Conservation (phyloP, 2,888 invertebrate genomes). For the Slavum lentiscoides region DNA sequence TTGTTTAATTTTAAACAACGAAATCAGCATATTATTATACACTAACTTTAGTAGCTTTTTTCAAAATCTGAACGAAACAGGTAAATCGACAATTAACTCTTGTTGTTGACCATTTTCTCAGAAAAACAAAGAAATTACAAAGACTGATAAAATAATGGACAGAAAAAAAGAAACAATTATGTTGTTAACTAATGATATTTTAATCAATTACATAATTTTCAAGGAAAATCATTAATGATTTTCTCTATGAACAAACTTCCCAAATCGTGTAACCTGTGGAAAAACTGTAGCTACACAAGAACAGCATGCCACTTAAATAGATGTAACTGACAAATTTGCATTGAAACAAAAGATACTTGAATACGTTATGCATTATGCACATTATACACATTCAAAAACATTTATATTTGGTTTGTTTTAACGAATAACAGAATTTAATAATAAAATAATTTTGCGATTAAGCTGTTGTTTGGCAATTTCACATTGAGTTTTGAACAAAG, state of each 20-base stretch:
- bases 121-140: slow-evolving; percentile 58
- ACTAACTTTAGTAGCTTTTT: slow-evolving; percentile 60
- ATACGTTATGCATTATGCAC: slow-evolving; percentile 19
- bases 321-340: slow-evolving; percentile 21
- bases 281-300: slow-evolving; percentile 34
- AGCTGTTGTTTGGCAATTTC: slow-evolving; percentile 66
- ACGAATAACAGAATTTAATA: background rate
- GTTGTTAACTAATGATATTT: background rate
- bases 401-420: no score
- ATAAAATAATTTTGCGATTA: slow-evolving; percentile 37
- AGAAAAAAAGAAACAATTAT: background rate
- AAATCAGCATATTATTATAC: no score
- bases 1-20: no score
- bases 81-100: slow-evolving; percentile 65
- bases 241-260: slow-evolving; percentile 10
- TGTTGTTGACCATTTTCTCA: slow-evolving; percentile 67
- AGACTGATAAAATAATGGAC: slow-evolving; percentile 48
- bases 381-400: background rate
- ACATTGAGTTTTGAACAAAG: slow-evolving; percentile 68
- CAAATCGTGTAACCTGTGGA: slow-evolving; percentile 44
- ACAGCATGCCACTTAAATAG: slow-evolving; percentile 10
- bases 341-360: slow-evolving; percentile 34
- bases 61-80: slow-evolving; percentile 64
- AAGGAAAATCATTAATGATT: slow-evolving; percentile 49
- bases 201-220: background rate